Conservation (phyloP, 2,797 vertebrate species). For the Gymnodraco acuticeps region DNA sequence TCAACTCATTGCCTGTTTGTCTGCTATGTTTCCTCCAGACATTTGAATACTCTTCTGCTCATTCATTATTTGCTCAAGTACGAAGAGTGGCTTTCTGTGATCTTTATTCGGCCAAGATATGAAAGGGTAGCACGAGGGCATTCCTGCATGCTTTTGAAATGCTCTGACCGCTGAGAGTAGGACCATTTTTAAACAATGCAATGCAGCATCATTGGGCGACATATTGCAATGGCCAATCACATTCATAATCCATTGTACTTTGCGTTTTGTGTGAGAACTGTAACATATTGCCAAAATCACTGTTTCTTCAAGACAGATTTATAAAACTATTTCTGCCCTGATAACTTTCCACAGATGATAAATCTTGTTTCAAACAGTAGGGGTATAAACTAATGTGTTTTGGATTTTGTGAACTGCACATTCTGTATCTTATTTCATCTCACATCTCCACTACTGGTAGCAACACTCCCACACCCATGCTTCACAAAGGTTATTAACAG, state of each 20-base stretch:
- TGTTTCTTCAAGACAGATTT: neutral
- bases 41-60: slow-evolving; percentile 15
- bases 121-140: too few species aligned
- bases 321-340: neutral
- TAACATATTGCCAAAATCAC: neutral
- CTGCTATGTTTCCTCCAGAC: neutral
- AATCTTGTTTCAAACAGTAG: too few species aligned
- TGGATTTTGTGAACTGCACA: neutral
- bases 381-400: neutral
- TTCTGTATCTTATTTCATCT: neutral
- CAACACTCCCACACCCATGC: neutral
- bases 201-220: neutral
- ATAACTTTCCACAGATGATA: neutral
- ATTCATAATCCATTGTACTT: neutral
- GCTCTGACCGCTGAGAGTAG: neutral
- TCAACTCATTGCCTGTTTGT: slow-evolving; percentile 1
- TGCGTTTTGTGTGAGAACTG: neutral
- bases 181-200: neutral
- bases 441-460: neutral
- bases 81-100: neutral
- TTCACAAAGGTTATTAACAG: neutral
- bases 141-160: neutral
- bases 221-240: neutral
- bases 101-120: too few species aligned
- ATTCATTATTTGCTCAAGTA: slow-evolving; percentile 19